Base-by-base conservation (phyloP, 2,113 vertebrate species). In the Electrona antarctica region DNA sequence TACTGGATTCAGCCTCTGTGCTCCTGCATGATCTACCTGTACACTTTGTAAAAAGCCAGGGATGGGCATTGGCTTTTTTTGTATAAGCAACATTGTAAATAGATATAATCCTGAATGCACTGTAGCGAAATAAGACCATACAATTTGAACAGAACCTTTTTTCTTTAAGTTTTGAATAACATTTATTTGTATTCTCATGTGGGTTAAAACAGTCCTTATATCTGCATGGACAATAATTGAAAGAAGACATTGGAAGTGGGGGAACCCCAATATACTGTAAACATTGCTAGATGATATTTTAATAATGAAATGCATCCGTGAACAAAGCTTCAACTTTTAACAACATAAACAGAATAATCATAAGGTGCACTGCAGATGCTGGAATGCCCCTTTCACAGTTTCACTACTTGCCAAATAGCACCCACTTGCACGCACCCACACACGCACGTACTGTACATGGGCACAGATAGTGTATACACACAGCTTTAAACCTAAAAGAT, bases 81-180 rank as follows among this genome's bases (percentile, higher is more conserved):
- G 79, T 93, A 92, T 77, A 86, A 87, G 89, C 85, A 76, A 83
- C 74, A 85, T 73, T 92, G 90, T 92, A 90, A 73, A 92, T 89
- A 91, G 61, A 62, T 92, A 62, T 90, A 85, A 91, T 90, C 79
- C 74, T 84, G 77, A 86, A 88, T 90, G 85, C 83, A 88, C 81
- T 90, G 79, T 86, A 84, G 86, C 80, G 84, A 79, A 76, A 81
- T 63, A 75, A 76, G 74, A 80, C 63, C 60, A 81, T 78, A 78
- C 56, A 68, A 68, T 88, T 90, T 70, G 29, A 84, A 76, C 69
- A 58, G 70, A 68, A 78, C 57, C 74, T 70, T 79, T 84, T 79
- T 41, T 65, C 47, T 74, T 60, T 58, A 75, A 71, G 71, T 69
- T 74, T 75, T 66, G 74, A 76, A 67, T 77, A 75, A 76, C 61